Evolutionary conservation across 1,140 invertebrate species (phyloP).

Genomic region (Drosophila malerkotliana): DNA sequence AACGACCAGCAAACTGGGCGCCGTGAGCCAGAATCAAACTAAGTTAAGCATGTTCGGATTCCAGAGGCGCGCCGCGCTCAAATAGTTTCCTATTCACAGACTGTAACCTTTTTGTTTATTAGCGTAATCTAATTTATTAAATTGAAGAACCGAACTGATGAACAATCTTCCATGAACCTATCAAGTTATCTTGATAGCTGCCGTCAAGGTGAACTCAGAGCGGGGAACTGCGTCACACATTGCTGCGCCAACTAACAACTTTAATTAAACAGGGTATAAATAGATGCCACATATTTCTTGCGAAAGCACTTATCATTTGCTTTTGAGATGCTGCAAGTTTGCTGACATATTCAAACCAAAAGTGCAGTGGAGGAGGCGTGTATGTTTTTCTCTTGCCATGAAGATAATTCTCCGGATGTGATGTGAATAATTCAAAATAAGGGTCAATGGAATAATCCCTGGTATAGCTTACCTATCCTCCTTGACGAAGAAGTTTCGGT

Average conservation of each 20-base stretch:
- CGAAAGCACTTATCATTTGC: constrained; percentile 36
- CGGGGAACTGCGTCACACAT: constrained; percentile 42
- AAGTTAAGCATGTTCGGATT: constrained; percentile 82
- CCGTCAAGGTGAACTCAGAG: constrained; percentile 46
- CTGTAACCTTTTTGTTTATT: constrained; percentile 12
- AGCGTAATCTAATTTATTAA: constrained; percentile 52
- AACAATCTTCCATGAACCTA: constrained; percentile 31
- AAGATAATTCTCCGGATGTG: constrained; percentile 33
- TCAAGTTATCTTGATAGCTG: constrained; percentile 45
- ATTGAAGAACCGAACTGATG: constrained; percentile 27
- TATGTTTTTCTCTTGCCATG: neutral
- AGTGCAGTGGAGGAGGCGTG: neutral
- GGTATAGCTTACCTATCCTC: constrained; percentile 69
- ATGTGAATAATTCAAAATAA: constrained; percentile 2
- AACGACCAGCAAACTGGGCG: constrained; percentile 28
- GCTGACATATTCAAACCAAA: neutral
- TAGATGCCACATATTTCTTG: constrained; percentile 36
- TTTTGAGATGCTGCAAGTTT: constrained; percentile 13
- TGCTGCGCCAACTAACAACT: constrained; percentile 52
- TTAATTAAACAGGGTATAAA: constrained; percentile 71
- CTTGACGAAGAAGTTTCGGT: constrained; percentile 89
- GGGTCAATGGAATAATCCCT: neutral
- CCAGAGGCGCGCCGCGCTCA: constrained; percentile 70
- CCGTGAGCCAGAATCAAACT: constrained; percentile 50
- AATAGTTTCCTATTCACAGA: constrained; percentile 30